A percentile compares a stretch with the other conserved stretches of the same genome.
Evolutionary conservation across 2,888 invertebrate species (phyloP).

Genomic region (Auanema sp.): DNA sequence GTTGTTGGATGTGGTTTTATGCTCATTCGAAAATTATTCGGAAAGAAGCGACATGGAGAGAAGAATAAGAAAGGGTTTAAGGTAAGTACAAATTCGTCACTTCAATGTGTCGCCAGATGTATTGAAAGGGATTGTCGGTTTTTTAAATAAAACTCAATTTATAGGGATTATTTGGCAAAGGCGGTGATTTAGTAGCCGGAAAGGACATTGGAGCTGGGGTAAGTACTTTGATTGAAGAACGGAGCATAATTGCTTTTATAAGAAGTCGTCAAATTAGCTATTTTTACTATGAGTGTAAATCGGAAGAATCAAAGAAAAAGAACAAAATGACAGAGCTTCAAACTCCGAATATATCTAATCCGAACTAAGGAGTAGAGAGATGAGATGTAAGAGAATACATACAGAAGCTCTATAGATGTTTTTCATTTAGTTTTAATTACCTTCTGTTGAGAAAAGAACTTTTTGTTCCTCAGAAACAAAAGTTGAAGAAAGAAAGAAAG

Average conservation of each 20-base stretch:
- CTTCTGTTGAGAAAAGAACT: neutral
- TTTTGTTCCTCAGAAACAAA: too few species aligned
- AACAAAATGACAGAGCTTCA: too few species aligned
- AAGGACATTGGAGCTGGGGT: conserved; percentile 42
- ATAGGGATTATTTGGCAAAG: conserved; percentile 53
- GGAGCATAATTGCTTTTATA: too few species aligned
- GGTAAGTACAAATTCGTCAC: neutral
- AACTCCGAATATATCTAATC: too few species aligned
- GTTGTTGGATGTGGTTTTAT: conserved; percentile 55
- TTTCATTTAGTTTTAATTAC: conserved; percentile 1
- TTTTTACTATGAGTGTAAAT: too few species aligned
- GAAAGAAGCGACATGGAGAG: conserved; percentile 63
- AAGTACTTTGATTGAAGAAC: conserved; percentile 4
- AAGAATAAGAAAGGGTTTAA: conserved; percentile 58
- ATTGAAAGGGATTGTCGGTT: neutral
- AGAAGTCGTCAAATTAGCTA: too few species aligned
- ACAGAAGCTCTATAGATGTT: too few species aligned
- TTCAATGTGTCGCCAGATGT: too few species aligned
- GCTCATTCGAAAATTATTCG: conserved; percentile 59
- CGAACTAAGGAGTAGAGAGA: too few species aligned
- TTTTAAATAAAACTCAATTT: conserved; percentile 19
- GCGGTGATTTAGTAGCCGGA: conserved; percentile 40
- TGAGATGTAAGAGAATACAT: too few species aligned
- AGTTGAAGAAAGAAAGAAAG: neutral
- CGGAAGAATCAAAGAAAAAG: too few species aligned